phyloP scores from a whole-genome alignment of 2,113 vertebrate genomes.

The Chrysemys picta region DNA sequence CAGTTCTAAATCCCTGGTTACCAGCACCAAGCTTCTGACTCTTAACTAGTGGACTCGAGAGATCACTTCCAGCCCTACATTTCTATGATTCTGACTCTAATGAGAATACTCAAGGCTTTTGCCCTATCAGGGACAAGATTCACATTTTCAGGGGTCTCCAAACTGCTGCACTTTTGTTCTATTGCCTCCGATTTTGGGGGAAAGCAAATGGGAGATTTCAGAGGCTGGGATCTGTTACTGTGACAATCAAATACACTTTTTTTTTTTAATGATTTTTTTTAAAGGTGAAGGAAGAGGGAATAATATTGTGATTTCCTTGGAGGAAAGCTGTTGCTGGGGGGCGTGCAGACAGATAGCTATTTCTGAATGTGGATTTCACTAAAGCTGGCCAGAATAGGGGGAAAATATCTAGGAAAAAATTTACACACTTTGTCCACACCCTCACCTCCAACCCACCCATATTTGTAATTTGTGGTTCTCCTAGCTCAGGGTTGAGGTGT shows the following conservation, averaged over 20 bases:
- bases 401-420: background rate
- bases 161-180: background rate
- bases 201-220: background rate
- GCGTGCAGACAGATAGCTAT: background rate
- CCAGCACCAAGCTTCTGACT: background rate
- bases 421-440: background rate
- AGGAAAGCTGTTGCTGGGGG: background rate
- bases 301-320: background rate
- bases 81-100: background rate
- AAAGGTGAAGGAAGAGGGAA: background rate
- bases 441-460: background rate
- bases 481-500: background rate
- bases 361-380: background rate
- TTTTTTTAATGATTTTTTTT: too few relatives aligned
- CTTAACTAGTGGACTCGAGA: too few relatives aligned
- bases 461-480: background rate
- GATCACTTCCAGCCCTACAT: too few relatives aligned
- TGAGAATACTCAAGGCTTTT: background rate
- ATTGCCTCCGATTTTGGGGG: background rate
- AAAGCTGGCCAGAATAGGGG: background rate
- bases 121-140: background rate
- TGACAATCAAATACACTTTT: too few relatives aligned
- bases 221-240: background rate
- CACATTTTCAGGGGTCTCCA: background rate
- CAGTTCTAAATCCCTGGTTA: background rate